Evolutionary conservation across 2,888 invertebrate species (phyloP), one percentile per base, ranked within the genome.

Genomic region (Zaprionus bogoriensis): DNA sequence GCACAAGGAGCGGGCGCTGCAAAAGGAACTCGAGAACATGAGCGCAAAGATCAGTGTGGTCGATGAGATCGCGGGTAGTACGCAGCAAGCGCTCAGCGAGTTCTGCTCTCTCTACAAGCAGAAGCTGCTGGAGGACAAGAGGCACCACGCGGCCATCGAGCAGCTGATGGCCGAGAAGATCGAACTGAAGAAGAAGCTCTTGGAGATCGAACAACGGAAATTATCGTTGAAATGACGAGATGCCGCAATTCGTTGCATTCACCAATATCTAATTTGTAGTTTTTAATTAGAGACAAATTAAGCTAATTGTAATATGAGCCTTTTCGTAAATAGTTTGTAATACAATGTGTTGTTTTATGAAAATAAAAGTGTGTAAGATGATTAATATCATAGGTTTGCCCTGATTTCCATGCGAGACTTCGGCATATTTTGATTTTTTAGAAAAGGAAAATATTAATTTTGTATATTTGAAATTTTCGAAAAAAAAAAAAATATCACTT

Each of bases 181-280:
- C 25, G 84, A 81, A 28, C 23, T 80, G 9, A 80, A 81, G 10
- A 70, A 67, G 20, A 75, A 80, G 58, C 55, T 74, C 1, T 45
- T 80, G 17, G 81, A 80, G 60, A 74, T 80, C n/a, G 84, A 80
- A 23, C 80, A 81, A 41, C 44, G 63, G 4, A 80, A 84, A 32
- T 41, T 81, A n/a, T 70, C 65, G 4, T 38, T 77, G 1, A 77
- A 77, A 61, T 83, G 45, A 75, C 44, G 44, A 22, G 50, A 46
- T 44, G 10, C 36, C 23, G n/a, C 2, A 10, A 14, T 28, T 38
- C 2, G 1, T 4, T 14, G 28, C 12, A 27, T 20, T 46, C 28
- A 51, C 3, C 32, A 50, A 39, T 39, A 14, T 47, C 28, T 17
- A 20, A 38, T 48, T 42, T 28, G 22, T 51, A 65, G 55, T 14